phyloP scores from a whole-genome alignment of 2,113 vertebrate genomes.

The Ramphastos sulfuratus region DNA sequence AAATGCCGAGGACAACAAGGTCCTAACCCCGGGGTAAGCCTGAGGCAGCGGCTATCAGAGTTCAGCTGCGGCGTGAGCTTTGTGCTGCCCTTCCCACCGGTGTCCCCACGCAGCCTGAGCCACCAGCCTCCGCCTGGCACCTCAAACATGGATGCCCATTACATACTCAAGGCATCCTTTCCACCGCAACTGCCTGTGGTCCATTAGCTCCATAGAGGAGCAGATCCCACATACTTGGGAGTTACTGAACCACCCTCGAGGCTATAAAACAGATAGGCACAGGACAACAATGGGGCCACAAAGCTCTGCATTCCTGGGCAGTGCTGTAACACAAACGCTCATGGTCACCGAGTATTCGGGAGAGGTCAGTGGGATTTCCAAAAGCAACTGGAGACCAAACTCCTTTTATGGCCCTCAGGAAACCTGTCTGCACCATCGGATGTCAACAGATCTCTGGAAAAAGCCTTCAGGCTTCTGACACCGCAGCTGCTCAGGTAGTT shows the following conservation, averaged over 20 bases:
- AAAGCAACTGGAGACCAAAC: background rate
- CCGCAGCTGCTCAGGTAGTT: background rate
- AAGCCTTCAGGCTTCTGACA: background rate
- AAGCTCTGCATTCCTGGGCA: conserved; percentile 33
- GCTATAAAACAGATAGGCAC: background rate
- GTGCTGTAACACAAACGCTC: background rate
- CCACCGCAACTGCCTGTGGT: fast-evolving
- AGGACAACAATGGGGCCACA: background rate
- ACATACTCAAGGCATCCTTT: background rate
- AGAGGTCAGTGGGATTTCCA: conserved; percentile 15
- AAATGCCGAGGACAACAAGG: background rate
- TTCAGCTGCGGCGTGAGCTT: fast-evolving
- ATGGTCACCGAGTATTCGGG: background rate
- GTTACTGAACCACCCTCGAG: background rate
- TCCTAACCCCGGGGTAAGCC: background rate
- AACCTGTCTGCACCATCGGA: background rate
- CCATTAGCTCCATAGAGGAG: background rate
- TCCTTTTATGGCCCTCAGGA: background rate
- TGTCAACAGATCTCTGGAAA: background rate
- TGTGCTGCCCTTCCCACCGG: background rate
- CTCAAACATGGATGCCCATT: fast-evolving
- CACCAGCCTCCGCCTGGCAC: background rate
- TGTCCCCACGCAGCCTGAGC: background rate
- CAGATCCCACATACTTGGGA: background rate
- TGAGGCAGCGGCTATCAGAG: background rate